Base-by-base conservation (phyloP, 1,140 invertebrate species). In the Diprion similis region DNA sequence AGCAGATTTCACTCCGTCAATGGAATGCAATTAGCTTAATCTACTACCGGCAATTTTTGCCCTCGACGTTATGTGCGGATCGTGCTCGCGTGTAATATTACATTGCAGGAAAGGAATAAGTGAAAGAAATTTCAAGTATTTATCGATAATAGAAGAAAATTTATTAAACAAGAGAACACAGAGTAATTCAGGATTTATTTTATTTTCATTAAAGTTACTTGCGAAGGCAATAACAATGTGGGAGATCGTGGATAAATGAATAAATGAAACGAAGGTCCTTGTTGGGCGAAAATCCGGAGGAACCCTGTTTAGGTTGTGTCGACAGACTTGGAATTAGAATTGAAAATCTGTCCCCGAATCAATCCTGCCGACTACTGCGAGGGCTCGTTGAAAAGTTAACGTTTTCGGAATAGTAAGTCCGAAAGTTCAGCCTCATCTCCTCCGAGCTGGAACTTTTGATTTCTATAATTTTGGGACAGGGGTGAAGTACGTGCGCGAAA, bases 381-480 rank as follows among this genome's bases (percentile, higher is more conserved):
- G 51, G 51, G 11, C 51, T 59, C 51, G 51, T 59, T 59, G 51
- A 59, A 59, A 37, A 59, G 51, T 59, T 59, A 8, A 59, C 51
- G 51, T 59, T 59, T 15, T 59, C 51, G 51, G 51, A 59, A 59
- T 59, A 59, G 51, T 59, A 59, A 59, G 51, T 59, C 51, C 51
- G 51, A 59, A 59, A 59, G 51, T 59, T 59, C 66, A 18, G 10
- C 66, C 19, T 19, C 15, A 15, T 68, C 66, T 45, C 17, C 18
- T 68, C 19, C 15, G 15, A 7, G 15, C 66, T 68, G 17, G 13
- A 68, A 19, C 66, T 18, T 68, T 19, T 68, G 66, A 68, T 68
- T 68, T 68, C 18, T 18, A 68, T 68, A 68, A 68, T 68, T 59
- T 59, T 59, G n/a, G 51, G 51, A 59, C 51, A 59, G 51, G n/a